Percentiles rank a stretch among this genome's conserved stretches.
Evolutionary conservation across 2,888 invertebrate species (phyloP).

Genomic region (Cephonodes hylas): DNA sequence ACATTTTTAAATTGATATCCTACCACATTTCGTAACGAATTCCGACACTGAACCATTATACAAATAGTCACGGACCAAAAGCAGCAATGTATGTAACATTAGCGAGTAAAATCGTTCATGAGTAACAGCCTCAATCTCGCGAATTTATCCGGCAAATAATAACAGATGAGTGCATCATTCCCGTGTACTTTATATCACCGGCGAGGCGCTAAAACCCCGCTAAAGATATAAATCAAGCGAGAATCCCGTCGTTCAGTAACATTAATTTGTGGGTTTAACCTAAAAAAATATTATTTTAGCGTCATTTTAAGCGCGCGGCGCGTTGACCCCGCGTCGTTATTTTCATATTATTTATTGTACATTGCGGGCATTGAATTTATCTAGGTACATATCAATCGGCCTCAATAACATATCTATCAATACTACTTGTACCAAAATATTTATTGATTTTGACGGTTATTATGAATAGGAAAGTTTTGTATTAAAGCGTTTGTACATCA

Average conservation of each 20-base stretch:
- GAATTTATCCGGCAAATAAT: neutral
- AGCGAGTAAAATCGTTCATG: neutral
- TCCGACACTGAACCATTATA: neutral
- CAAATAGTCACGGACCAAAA: neutral
- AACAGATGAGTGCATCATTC: neutral
- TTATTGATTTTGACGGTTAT: neutral
- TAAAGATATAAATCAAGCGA: neutral
- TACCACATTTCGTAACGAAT: neutral
- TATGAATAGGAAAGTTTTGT: neutral
- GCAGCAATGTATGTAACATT: neutral
- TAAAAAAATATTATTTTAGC: slow-evolving; percentile 30
- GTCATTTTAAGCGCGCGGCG: slow-evolving; percentile 52
- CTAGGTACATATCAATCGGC: slow-evolving; percentile 24
- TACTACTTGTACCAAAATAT: neutral
- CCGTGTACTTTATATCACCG: neutral
- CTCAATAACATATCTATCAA: slow-evolving; percentile 32
- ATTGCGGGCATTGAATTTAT: slow-evolving; percentile 48
- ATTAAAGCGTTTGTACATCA: neutral
- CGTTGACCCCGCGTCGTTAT: slow-evolving; percentile 55
- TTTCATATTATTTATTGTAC: slow-evolving; percentile 56
- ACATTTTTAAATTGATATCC: neutral
- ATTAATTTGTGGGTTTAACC: slow-evolving; percentile 3
- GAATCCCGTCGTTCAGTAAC: neutral
- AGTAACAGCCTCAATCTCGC: neutral
- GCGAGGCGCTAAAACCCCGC: neutral